Evolutionary conservation across 2,888 invertebrate genomes (phyloP), one percentile per base, ranked within the genome.

Genomic region (Augiades crinisus): DNA sequence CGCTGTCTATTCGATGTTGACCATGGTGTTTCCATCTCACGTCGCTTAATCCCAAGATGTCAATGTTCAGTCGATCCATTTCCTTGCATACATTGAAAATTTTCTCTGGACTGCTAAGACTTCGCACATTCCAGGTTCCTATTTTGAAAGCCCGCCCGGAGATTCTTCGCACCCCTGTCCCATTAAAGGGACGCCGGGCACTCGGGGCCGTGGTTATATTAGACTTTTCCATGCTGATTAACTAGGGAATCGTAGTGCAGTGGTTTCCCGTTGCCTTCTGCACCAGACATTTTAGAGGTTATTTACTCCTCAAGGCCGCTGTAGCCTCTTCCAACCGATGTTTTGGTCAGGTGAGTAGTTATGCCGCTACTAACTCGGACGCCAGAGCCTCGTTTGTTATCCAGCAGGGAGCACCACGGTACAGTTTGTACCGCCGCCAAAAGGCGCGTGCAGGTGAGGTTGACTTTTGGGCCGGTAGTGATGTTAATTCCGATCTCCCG

Each of bases 261-360:
- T 53, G 47, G 38, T 43, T 51, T 51, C 47, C 55, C 47, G 12
- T 55, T 54, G 49, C 49, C 40, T 54, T 49, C 55, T 55, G 50
- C 55, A 27, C 47, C 51, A 51, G 52, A 40, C 37, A 14, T 55
- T 55, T 55, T 50, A 13, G 45, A 31, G 17, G 44, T 31, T 47
- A 53, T 53, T 53, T 47, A 17, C 12, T 10, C 34, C 21, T 13
- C 34, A 31, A 52, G 51, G 55, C 45, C 38, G 55, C 37, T 37
- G 21, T 13, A 21, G 37, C 37, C 37, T 37, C 37, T 19, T 37
- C 21, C 12, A 21, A 37, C 21, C 31, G 4, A 13, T 12, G 3
- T 7, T 7, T 33, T 13, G 13, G 7, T 13, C 5, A 1, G 13
- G 31, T 33, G 31, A 13, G 13, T 33, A 13, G 31, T 13, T 33